phyloP scores from a whole-genome alignment of 2,797 vertebrate species.

The Percopsis omiscomaycus region DNA sequence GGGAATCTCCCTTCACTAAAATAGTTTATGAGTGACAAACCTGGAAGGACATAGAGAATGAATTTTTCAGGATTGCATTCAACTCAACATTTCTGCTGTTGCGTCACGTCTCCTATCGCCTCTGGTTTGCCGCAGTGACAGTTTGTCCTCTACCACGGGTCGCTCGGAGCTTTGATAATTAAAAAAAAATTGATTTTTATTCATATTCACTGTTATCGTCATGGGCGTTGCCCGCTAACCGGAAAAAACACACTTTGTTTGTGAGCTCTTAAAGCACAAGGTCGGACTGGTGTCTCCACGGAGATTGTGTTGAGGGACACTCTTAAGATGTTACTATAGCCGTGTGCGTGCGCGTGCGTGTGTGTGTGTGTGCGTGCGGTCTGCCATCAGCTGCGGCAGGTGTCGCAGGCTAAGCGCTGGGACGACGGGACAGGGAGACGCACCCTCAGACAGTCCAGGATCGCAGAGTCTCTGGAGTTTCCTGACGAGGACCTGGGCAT shows the following conservation, averaged over 20 bases:
- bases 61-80: constrained; percentile 29
- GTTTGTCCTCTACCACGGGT: constrained; percentile 47
- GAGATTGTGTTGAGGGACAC: constrained; percentile 13
- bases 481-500: constrained; percentile 85
- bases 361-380: not conserved
- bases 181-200: constrained; percentile 45
- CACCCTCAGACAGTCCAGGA: constrained; percentile 68
- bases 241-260: constrained; percentile 26
- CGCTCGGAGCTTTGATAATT: constrained; percentile 45
- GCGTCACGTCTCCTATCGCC: constrained; percentile 39
- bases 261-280: constrained; percentile 14
- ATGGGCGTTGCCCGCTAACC: constrained; percentile 3
- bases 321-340: constrained; percentile 2
- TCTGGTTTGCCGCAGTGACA: constrained; percentile 45
- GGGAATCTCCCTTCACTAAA: not conserved
- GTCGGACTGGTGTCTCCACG: constrained; percentile 12
- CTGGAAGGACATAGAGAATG: constrained; percentile 1
- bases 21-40: constrained; percentile 42
- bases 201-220: constrained; percentile 20
- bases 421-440: constrained; percentile 78
- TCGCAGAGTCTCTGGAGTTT: constrained; percentile 80
- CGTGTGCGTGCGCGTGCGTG: constrained; percentile 1
- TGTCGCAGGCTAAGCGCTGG: constrained; percentile 82
- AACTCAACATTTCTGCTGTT: constrained; percentile 18
- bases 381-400: constrained; percentile 80